These are phyloP conservation scores for Oncorhynchus kisutch DNA, from an alignment of 2,113 vertebrate genomes.

Conservation along the genomic window DNA sequence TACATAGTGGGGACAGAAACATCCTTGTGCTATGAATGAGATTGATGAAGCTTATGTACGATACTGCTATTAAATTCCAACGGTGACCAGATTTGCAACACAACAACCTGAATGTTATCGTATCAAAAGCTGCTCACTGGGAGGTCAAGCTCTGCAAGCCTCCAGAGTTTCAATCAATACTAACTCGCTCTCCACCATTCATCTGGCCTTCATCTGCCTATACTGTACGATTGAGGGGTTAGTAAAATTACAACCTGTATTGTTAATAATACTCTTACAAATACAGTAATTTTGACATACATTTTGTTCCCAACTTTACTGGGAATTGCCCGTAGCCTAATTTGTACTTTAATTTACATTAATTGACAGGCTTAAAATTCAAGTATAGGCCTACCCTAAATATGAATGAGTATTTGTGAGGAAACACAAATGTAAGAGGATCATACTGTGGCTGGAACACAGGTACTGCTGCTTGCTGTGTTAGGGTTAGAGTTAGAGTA, in stretches of 20 bases:
- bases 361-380: too few relatives aligned
- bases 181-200: constrained; percentile 39
- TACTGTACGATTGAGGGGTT: too few relatives aligned
- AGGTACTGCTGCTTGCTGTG: constrained; percentile 72
- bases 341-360: too few relatives aligned
- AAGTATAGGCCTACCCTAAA: too few relatives aligned
- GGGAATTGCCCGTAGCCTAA: too few relatives aligned
- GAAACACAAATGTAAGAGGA: not conserved
- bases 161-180: constrained; percentile 66
- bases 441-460: constrained; percentile 9
- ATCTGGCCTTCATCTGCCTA: too few relatives aligned
- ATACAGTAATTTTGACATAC: too few relatives aligned
- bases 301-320: too few relatives aligned
- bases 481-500: not conserved
- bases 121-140: constrained; percentile 43
- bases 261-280: too few relatives aligned
- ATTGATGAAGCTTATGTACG: constrained; percentile 68
- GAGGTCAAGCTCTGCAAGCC: constrained; percentile 49
- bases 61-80: constrained; percentile 61
- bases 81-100: constrained; percentile 52
- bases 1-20: constrained; percentile 64
- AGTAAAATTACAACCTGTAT: too few relatives aligned
- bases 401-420: too few relatives aligned
- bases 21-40: constrained; percentile 59
- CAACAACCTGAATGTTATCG: constrained; percentile 58